Evolutionary conservation across 2,797 vertebrate species (phyloP).

Genomic region (Bovichtus variegatus): DNA sequence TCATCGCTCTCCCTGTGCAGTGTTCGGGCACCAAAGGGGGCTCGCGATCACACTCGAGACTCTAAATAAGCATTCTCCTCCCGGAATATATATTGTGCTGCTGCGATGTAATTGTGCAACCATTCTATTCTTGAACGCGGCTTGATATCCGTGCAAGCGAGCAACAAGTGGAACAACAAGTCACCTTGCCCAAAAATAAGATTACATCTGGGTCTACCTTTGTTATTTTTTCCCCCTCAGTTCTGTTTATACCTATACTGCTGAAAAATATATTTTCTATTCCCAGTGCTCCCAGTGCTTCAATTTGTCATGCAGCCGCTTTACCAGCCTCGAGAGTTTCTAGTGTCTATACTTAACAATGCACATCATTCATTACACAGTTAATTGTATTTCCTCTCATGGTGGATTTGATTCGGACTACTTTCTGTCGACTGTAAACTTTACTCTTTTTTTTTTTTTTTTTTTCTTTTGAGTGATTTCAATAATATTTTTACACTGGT

Average conservation of each 20-base stretch:
- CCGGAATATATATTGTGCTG: constrained; percentile 25
- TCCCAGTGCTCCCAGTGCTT: constrained; percentile 30
- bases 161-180: constrained; percentile 63
- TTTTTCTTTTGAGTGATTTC: background rate
- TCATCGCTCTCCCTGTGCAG: constrained; percentile 23
- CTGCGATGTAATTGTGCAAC: constrained; percentile 31
- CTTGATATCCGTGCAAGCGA: constrained; percentile 23
- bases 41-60: constrained; percentile 34
- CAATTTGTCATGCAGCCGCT: constrained; percentile 22
- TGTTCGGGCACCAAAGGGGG: constrained; percentile 3
- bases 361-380: constrained; percentile 46
- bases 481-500: background rate
- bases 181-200: constrained; percentile 56
- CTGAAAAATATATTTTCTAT: constrained; percentile 23
- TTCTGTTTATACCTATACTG: constrained; percentile 28
- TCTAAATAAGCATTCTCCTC: constrained; percentile 36
- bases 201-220: constrained; percentile 12
- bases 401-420: constrained; percentile 15
- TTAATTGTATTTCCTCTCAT: constrained; percentile 34
- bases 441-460: background rate
- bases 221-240: background rate
- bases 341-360: constrained; percentile 40
- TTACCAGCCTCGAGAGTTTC: constrained; percentile 28
- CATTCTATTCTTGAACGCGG: constrained; percentile 33
- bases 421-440: background rate